These are phyloP conservation scores for Eutrigla gurnardus DNA, from an alignment of 2,797 vertebrate genomes.

Conservation along the genomic window DNA sequence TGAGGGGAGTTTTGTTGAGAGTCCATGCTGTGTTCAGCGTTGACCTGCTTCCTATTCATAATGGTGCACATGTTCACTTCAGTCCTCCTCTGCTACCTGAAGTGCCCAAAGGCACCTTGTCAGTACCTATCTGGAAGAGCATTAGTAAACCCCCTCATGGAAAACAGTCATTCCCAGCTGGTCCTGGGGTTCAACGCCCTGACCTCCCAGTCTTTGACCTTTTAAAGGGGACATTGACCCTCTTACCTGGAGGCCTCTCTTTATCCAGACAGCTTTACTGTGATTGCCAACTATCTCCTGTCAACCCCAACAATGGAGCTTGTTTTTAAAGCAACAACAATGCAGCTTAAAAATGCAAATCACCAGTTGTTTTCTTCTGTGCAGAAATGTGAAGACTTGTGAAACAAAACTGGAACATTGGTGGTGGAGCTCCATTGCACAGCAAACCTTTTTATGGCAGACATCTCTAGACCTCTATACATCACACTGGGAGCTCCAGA, in stretches of 20 bases:
- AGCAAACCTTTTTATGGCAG: not conserved
- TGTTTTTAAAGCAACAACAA: not conserved
- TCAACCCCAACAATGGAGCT: not conserved
- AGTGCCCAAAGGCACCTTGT: constrained; percentile 50
- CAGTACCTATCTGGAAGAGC: constrained; percentile 16
- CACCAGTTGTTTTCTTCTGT: not conserved
- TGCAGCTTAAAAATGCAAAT: not conserved
- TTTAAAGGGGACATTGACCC: not conserved
- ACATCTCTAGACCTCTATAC: not conserved
- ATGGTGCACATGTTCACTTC: constrained; percentile 8
- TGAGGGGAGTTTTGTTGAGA: constrained; percentile 3
- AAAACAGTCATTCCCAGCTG: constrained; percentile 9
- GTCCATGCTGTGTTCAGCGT: not conserved
- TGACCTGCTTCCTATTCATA: constrained; percentile 43
- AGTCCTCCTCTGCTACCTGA: constrained; percentile 30
- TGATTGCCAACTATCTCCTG: not conserved
- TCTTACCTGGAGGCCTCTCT: constrained; percentile 16
- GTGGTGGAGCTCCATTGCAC: not conserved
- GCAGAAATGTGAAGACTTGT: not conserved
- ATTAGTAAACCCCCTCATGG: not conserved
- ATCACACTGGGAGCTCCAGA: not conserved
- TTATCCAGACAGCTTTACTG: constrained; percentile 9
- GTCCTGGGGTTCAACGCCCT: constrained; percentile 18
- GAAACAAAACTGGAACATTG: not conserved
- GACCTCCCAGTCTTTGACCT: constrained; percentile 21